Evolutionary conservation across 2,888 invertebrate species (phyloP).

Genomic region (Drosophila anomelani): DNA sequence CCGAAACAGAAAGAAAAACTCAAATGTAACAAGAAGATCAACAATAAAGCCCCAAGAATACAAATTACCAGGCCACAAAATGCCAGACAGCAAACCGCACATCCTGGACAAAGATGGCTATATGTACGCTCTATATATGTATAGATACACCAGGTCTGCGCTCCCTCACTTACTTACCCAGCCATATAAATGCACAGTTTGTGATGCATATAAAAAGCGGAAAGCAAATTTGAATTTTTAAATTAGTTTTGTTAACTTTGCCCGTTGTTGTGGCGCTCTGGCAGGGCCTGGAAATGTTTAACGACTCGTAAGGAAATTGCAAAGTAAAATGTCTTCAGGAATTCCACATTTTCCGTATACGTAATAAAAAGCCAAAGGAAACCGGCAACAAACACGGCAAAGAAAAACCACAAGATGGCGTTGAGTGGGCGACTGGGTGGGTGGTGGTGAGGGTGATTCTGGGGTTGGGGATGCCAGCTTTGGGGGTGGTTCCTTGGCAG

Average conservation of each 20-base stretch:
- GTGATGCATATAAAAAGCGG: conserved; percentile 75
- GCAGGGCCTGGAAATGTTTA: conserved; percentile 81
- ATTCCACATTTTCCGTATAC: conserved; percentile 70
- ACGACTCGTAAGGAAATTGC: conserved; percentile 83
- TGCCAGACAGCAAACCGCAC: conserved; percentile 43
- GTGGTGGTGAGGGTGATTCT: background rate
- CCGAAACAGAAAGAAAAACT: conserved; percentile 30
- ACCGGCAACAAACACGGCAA: conserved; percentile 65
- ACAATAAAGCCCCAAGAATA: conserved; percentile 82
- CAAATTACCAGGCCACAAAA: conserved; percentile 80
- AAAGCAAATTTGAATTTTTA: conserved; percentile 85
- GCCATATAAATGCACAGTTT: conserved; percentile 77
- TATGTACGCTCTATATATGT: conserved; percentile 3
- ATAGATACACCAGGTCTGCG: conserved; percentile 6
- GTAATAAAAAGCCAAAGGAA: conserved; percentile 56
- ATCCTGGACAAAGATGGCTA: conserved; percentile 28
- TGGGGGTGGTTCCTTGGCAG: conserved; percentile 50
- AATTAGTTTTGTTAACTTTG: conserved; percentile 85
- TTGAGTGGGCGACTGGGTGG: conserved; percentile 41
- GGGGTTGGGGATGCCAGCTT: conserved; percentile 8
- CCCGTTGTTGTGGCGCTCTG: conserved; percentile 55
- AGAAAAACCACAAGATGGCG: conserved; percentile 73
- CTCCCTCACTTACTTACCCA: conserved; percentile 31
- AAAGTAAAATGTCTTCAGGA: conserved; percentile 80
- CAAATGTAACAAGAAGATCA: conserved; percentile 66